Base-by-base conservation (phyloP, 1,140 invertebrate species). In the Hydropsyche tenuis region DNA sequence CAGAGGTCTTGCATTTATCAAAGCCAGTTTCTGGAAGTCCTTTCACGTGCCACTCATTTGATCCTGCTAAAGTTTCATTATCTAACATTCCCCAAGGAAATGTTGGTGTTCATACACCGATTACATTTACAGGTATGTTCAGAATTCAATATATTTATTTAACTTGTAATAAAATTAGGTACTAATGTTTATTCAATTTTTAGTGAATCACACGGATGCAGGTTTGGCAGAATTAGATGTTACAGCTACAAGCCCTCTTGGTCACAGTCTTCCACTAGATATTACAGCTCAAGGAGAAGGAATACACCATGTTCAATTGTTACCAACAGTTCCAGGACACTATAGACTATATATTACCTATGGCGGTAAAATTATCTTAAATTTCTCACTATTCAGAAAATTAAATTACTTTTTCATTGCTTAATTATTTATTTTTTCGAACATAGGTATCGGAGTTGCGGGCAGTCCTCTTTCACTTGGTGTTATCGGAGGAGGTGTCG, bases 1-100 rank as follows among this genome's bases (percentile, higher is more conserved):
- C 84, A 89, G 87, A 99, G 82, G 96, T 99, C 1, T 86, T 97
- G 12, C 96, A 97, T 82, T 91, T 94, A 74, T 94, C 95, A 0
- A 94, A 96, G 80, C 90, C 93, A 16, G 89, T 99, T 18, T 88
- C 91, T n/a, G 96, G 97, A 18, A 98, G 96, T 77, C 98, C 98
- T 16, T 99, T 96, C 84, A 93, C 90, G 72, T 98, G 97, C 80
- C 95, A 99, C 83, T 94, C 96, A 0, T 98, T 95, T 81, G 96
- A 99, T 85, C 89, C 95, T 11, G 90, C 89, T 74, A 93, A 92
- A 86, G 89, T 92, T 4, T 88, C 88, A 75, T 81, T 93, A 22
- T 88, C 91, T 71, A 91, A 92, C 73, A 85, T 94, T 20, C 91
- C 90, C 23, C 89, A 90, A 53, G 90, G 90, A n/a, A 93, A 91